Conservation (phyloP, 1,140 invertebrate genomes). For the Megalonaias nervosa region DNA sequence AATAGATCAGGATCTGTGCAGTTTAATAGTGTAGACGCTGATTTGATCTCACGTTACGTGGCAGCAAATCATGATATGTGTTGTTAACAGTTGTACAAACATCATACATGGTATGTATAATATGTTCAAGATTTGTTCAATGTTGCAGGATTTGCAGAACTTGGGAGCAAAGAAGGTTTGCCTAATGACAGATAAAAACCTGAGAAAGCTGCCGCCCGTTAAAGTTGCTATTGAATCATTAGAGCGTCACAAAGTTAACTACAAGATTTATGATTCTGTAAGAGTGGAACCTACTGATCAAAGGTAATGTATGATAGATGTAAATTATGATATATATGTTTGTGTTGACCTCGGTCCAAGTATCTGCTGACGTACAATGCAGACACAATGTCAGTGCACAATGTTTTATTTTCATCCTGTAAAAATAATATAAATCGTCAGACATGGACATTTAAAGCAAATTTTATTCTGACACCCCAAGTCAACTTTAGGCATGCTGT, state of each 20-base stretch:
- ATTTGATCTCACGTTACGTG: no score
- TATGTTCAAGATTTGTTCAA: no score
- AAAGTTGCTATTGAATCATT: constrained; percentile 77
- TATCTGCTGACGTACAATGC: not conserved
- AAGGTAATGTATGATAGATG: constrained; percentile 73
- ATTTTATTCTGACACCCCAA: not conserved
- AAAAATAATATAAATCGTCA: not conserved
- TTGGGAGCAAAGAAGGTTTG: constrained; percentile 85
- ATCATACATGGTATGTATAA: no score
- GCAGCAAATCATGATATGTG: no score
- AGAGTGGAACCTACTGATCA: constrained; percentile 88
- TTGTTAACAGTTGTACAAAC: no score
- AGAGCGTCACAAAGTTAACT: constrained; percentile 80
- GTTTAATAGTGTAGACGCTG: no score
- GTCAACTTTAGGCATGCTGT: no score
- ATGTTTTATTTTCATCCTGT: not conserved
- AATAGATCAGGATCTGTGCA: no score
- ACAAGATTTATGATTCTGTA: constrained; percentile 85
- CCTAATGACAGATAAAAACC: constrained; percentile 83
- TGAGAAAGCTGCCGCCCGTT: constrained; percentile 48
- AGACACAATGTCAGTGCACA: not conserved
- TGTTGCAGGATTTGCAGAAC: constrained; percentile 82
- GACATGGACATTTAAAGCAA: not conserved
- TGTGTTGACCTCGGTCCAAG: not conserved
- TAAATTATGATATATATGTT: not conserved